Percentiles rank a stretch among this genome's conserved stretches.
Conservation (phyloP, 2,113 vertebrate species). For the Bubalus kerabau region DNA sequence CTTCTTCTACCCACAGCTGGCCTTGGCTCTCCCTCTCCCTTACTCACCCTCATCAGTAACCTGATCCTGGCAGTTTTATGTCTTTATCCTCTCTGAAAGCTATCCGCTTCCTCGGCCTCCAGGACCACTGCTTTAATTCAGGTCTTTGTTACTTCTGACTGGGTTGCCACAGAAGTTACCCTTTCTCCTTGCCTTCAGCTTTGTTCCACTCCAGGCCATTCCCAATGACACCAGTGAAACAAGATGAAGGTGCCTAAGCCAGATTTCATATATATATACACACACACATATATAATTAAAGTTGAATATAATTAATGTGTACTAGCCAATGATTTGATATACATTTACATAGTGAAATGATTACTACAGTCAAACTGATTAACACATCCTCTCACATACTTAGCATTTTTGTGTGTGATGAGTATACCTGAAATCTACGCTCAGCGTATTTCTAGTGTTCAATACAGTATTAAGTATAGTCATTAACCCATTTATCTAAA, state of each 20-base stretch:
- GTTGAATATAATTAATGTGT: background rate
- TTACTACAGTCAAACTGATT: background rate
- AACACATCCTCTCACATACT: background rate
- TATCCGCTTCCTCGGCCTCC: background rate
- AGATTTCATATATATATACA: no score
- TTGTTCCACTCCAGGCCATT: background rate
- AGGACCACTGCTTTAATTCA: background rate
- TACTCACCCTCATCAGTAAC: no score
- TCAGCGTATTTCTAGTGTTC: background rate
- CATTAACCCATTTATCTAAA: background rate
- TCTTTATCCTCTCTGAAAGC: background rate
- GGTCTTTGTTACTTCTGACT: background rate
- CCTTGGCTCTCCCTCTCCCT: background rate
- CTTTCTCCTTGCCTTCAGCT: background rate
- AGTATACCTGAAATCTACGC: background rate
- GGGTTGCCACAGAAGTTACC: background rate
- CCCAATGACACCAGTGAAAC: background rate
- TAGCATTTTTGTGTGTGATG: background rate
- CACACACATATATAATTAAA: background rate
- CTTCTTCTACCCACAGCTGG: accelerated
- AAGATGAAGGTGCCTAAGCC: background rate
- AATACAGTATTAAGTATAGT: background rate
- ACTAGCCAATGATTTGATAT: background rate
- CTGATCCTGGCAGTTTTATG: background rate
- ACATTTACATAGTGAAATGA: background rate